phyloP scores from a whole-genome alignment of 2,888 invertebrate genomes.

The Schrankia costaestrigalis region DNA sequence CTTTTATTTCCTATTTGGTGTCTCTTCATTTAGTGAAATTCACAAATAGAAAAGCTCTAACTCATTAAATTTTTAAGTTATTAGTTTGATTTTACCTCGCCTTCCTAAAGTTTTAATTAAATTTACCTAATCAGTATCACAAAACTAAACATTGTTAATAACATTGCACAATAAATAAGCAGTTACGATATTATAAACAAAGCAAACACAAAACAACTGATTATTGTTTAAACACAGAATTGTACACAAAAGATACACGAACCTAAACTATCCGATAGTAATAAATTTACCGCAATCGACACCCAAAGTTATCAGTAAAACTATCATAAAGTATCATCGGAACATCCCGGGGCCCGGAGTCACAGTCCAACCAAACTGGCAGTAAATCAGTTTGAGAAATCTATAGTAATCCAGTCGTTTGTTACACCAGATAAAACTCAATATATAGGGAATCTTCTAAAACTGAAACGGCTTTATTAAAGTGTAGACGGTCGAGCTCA shows the following conservation, averaged over 20 bases:
- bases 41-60: too few species aligned
- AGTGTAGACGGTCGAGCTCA: constrained; percentile 19
- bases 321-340: constrained; percentile 30
- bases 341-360: constrained; percentile 9
- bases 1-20: too few species aligned
- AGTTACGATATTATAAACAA: too few species aligned
- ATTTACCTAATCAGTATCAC: too few species aligned
- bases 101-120: too few species aligned
- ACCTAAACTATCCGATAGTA: constrained; percentile 6
- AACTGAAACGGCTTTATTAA: constrained; percentile 48
- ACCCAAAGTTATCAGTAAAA: constrained; percentile 22
- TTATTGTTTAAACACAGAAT: constrained; percentile 7
- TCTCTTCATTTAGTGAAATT: too few species aligned
- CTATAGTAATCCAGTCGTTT: constrained; percentile 36
- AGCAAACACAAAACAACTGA: constrained; percentile 1
- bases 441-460: constrained; percentile 53
- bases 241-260: constrained; percentile 28
- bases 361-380: constrained; percentile 12
- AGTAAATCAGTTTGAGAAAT: constrained; percentile 31
- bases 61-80: too few species aligned
- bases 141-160: too few species aligned
- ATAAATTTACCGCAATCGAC: constrained; percentile 27
- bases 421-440: constrained; percentile 49
- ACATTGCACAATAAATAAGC: too few species aligned
- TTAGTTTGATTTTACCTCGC: too few species aligned